Evolutionary conservation across 1,140 invertebrate species (phyloP), one percentile per base, ranked within the genome.

Genomic region (Drosophila cardini): DNA sequence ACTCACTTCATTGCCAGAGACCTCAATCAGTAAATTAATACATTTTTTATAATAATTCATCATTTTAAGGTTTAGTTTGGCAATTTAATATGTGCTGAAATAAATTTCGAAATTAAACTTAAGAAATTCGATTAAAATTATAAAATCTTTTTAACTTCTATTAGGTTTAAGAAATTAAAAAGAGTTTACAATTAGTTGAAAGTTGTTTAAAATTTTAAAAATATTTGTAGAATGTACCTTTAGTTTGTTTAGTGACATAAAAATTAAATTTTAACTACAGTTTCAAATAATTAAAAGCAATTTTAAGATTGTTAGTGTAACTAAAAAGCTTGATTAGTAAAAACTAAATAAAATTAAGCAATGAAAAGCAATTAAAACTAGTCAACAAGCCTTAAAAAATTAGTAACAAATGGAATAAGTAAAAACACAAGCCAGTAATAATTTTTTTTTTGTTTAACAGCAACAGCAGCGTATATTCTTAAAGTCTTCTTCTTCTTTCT

Each of bases 391-490:
- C 42, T 45, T 69, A 67, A 68, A 86, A 21, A 78, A 77, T 89
- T 87, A 87, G 84, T 89, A 87, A 80, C 70, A 74, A 53, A 60
- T 78, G 68, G 64, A 68, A 7, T 11, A 55, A 82, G 72, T 76
- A 81, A 90, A 90, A 85, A 85, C 85, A 78, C 78, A 81, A 63
- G 75, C 77, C 77, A 80, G 65, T 45, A 75, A 80, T 90, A 77
- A 72, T 80, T 90, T 26, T 21, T 26, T 21, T 26, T 79, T 89
- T 76, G 75, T 90, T 90, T 63, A 90, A 82, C 86, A 90, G 87
- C 82, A 90, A 90, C 79, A 76, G 76, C 83, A 70, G 77, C 45
- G 56, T 90, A 80, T 90, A 90, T 87, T 87, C 76, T 69, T 72
- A 60, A 60, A 50, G 15, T 77, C 36, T 77, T 86, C n/a, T n/a